phyloP scores from a whole-genome alignment of 2,888 invertebrate genomes.

The Busseola fusca region DNA sequence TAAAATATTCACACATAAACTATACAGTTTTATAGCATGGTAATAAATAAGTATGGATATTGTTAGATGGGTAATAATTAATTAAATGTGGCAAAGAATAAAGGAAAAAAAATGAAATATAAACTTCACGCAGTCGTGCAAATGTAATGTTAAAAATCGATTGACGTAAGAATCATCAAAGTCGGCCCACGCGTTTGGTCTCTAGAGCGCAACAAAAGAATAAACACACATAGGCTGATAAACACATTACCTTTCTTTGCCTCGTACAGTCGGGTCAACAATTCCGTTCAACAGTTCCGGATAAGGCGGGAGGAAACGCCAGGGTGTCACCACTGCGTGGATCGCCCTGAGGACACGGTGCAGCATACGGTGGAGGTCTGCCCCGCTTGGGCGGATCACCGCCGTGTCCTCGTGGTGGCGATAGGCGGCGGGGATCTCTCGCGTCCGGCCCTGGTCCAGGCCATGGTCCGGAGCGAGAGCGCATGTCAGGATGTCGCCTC shows the following conservation, averaged over 20 bases:
- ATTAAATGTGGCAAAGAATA: constrained; percentile 7
- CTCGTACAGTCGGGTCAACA: neutral
- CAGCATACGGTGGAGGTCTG: too few species aligned
- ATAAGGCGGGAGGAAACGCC: too few species aligned
- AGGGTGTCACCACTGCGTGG: too few species aligned
- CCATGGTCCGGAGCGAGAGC: too few species aligned
- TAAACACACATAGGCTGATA: neutral
- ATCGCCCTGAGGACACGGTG: too few species aligned
- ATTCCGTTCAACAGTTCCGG: too few species aligned
- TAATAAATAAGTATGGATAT: constrained; percentile 40
- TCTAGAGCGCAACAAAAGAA: neutral
- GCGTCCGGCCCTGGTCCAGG: too few species aligned
- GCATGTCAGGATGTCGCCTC: too few species aligned
- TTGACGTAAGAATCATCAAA: neutral
- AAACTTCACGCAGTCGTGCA: constrained; percentile 2
- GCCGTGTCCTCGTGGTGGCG: too few species aligned
- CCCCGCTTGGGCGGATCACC: too few species aligned
- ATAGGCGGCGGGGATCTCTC: too few species aligned
- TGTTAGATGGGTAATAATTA: constrained; percentile 20
- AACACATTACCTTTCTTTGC: neutral
- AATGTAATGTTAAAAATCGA: constrained; percentile 2
- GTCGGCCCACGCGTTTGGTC: too few species aligned
- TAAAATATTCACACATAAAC: constrained; percentile 41
- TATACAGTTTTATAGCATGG: constrained; percentile 11
- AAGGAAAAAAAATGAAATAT: neutral